Evolutionary conservation across 2,888 invertebrate genomes (phyloP).

Genomic region (Andrena minutula): DNA sequence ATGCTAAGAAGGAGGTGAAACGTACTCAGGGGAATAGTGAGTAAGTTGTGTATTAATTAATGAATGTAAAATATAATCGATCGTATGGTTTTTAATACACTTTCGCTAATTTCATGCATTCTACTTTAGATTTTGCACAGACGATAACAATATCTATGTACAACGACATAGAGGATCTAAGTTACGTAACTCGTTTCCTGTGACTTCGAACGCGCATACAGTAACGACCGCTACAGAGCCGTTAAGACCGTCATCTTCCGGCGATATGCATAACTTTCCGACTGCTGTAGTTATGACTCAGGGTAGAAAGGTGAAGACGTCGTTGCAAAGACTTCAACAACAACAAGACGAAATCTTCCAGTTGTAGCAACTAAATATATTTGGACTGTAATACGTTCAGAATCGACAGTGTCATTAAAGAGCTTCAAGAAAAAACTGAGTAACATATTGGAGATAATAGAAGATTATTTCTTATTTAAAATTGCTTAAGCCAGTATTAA

Average conservation of each 20-base stretch:
- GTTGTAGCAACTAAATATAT: slow-evolving; percentile 89
- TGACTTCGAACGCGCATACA: slow-evolving; percentile 83
- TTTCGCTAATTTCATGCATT: slow-evolving; percentile 5
- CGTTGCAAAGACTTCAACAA: slow-evolving; percentile 92
- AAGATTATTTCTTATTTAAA: slow-evolving; percentile 50
- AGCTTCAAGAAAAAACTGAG: slow-evolving; percentile 62
- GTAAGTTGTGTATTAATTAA: slow-evolving; percentile 87
- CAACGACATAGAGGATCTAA: slow-evolving; percentile 86
- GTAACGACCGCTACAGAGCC: slow-evolving; percentile 83
- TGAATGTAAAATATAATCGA: neutral
- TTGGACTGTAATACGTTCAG: slow-evolving; percentile 62
- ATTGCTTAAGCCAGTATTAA: slow-evolving; percentile 61
- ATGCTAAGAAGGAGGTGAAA: slow-evolving; percentile 93
- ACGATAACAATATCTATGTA: slow-evolving; percentile 86
- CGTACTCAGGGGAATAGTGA: slow-evolving; percentile 92
- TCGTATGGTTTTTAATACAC: neutral
- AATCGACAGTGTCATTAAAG: slow-evolving; percentile 65
- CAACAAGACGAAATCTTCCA: slow-evolving; percentile 96
- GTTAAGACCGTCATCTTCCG: slow-evolving; percentile 86
- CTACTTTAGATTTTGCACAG: slow-evolving; percentile 86
- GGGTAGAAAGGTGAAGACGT: slow-evolving; percentile 92
- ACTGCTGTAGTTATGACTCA: slow-evolving; percentile 91
- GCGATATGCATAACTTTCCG: slow-evolving; percentile 84
- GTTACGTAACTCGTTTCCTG: slow-evolving; percentile 86
- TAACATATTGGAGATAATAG: slow-evolving; percentile 50